Conservation (phyloP, 1,140 invertebrate genomes). For the Neoseiulus cucumeris region DNA sequence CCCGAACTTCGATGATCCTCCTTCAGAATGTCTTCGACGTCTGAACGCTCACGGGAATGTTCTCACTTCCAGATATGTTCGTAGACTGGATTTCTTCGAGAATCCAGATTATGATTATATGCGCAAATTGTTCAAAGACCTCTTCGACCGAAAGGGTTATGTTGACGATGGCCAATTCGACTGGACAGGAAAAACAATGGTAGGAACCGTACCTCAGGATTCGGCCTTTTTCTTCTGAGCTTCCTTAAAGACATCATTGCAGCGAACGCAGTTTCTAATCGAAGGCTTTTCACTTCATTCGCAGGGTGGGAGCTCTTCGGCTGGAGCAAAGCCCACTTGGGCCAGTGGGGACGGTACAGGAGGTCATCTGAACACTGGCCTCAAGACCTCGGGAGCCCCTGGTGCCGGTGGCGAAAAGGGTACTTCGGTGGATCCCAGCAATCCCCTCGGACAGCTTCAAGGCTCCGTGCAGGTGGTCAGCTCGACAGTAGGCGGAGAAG, state of each 20-base stretch:
- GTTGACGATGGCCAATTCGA: constrained; percentile 34
- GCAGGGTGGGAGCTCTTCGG: background rate
- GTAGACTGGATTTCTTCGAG: constrained; percentile 38
- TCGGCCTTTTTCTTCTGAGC: too few relatives aligned
- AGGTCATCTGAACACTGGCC: background rate
- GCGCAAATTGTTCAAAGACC: constrained; percentile 30
- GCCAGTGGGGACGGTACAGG: background rate
- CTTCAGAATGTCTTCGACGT: too few relatives aligned
- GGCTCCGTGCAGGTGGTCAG: constrained; percentile 90
- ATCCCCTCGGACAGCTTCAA: constrained; percentile 44
- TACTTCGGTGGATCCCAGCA: constrained; percentile 39
- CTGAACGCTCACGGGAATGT: too few relatives aligned
- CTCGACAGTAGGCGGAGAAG: constrained; percentile 74
- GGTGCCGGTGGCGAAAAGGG: constrained; percentile 32
- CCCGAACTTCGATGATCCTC: too few relatives aligned
- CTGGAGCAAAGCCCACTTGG: background rate
- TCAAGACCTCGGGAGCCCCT: background rate
- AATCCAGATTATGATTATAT: constrained; percentile 39
- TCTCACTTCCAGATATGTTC: constrained; percentile 30
- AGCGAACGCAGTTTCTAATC: background rate
- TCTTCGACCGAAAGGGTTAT: constrained; percentile 30
- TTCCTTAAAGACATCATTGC: background rate
- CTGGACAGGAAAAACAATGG: constrained; percentile 30
- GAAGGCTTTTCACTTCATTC: too few relatives aligned
- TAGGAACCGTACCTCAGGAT: constrained; percentile 13